phyloP scores from a whole-genome alignment of 2,797 vertebrate genomes.

The Momotus momota region DNA sequence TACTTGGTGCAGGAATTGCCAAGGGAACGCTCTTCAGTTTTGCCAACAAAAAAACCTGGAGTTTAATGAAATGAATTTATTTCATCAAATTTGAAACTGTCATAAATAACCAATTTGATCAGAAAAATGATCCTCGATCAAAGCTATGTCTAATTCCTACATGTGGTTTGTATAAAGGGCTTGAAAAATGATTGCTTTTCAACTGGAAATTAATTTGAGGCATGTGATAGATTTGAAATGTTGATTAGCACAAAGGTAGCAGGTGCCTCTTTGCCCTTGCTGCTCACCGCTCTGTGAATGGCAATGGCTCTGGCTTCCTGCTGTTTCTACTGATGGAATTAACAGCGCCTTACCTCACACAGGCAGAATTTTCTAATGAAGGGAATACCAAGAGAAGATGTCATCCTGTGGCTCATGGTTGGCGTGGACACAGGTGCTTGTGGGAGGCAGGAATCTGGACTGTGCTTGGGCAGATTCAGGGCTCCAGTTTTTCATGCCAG shows the following conservation, averaged over 20 bases:
- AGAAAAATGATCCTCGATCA: slow-evolving; percentile 3
- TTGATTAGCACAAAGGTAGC: slow-evolving; percentile 3
- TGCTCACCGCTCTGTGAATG: not conserved
- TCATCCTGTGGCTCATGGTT: rapidly evolving
- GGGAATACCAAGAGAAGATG: not conserved
- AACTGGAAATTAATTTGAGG: slow-evolving; percentile 23
- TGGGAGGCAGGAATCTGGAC: not conserved
- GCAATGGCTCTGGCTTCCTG: not conserved
- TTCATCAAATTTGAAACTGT: slow-evolving; percentile 13
- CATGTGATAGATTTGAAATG: slow-evolving; percentile 5
- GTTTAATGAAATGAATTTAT: slow-evolving; percentile 35
- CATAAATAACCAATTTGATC: slow-evolving; percentile 7
- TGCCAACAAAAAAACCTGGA: slow-evolving; percentile 46
- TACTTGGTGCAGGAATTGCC: not conserved
- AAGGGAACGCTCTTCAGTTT: slow-evolving; percentile 24
- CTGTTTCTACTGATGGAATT: not conserved
- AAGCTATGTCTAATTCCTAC: slow-evolving; percentile 6
- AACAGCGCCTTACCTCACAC: not conserved
- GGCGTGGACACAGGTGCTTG: not conserved
- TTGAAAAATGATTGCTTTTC: slow-evolving; percentile 32
- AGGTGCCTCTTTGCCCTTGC: slow-evolving; percentile 9
- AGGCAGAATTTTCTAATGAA: not conserved
- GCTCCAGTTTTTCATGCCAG: not conserved
- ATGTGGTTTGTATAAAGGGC: not conserved
- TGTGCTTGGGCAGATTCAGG: not conserved